phyloP scores from a whole-genome alignment of 2,113 vertebrate species.

The Ciconia stormi region DNA sequence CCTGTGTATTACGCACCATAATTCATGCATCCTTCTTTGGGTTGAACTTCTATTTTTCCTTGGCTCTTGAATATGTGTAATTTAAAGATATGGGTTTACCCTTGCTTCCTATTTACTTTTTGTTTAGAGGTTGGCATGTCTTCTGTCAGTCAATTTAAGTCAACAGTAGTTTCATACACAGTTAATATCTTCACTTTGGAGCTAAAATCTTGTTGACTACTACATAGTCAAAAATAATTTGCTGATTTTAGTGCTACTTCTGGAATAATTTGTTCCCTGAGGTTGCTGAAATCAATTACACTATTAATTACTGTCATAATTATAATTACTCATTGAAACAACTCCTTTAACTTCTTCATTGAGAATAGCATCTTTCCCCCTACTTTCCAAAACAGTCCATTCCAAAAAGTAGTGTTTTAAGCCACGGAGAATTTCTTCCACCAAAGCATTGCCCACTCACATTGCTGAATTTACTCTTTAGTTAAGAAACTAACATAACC shows the following conservation, averaged over 20 bases:
- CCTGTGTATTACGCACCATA: background rate
- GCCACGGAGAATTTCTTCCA: background rate
- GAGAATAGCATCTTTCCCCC: background rate
- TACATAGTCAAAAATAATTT: background rate
- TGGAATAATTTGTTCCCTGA: background rate
- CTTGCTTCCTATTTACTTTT: background rate
- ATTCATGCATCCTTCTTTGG: background rate
- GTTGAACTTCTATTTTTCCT: background rate
- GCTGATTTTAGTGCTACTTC: background rate
- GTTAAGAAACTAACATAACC: background rate
- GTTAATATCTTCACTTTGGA: background rate
- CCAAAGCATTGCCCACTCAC: background rate
- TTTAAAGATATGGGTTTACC: background rate
- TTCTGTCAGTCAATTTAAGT: background rate
- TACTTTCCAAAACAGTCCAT: background rate
- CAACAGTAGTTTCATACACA: background rate
- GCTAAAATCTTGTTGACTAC: background rate
- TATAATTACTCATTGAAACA: slow-evolving; percentile 16
- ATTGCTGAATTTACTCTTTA: background rate
- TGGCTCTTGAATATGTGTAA: background rate
- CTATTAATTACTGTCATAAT: slow-evolving; percentile 34
- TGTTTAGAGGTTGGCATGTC: background rate
- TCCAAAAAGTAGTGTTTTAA: background rate
- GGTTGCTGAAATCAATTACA: slow-evolving; percentile 21
- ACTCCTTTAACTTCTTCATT: background rate